Percentiles rank a stretch among this genome's conserved stretches.
Conservation (phyloP, 2,797 vertebrate genomes). For the Calcarius lapponicus region DNA sequence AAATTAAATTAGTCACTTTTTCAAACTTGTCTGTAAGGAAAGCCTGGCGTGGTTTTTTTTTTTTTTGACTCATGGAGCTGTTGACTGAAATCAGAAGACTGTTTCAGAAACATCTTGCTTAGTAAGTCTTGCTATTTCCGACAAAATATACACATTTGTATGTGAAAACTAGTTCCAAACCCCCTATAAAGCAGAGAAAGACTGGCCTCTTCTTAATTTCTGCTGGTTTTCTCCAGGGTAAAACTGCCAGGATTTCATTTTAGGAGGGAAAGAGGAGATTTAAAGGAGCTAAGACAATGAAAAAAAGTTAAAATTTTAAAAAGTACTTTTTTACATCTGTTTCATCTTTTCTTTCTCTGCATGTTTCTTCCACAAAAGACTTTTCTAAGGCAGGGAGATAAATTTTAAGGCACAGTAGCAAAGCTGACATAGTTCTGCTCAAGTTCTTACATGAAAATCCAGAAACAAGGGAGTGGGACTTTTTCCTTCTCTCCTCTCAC, state of each 20-base stretch:
- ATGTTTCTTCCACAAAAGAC: background rate
- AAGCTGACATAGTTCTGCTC: background rate
- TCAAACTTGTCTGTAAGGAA: background rate
- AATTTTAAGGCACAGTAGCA: background rate
- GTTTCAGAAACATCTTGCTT: background rate
- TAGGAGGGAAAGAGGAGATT: background rate
- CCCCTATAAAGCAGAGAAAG: background rate
- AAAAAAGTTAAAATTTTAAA: background rate
- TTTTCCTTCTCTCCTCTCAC: background rate
- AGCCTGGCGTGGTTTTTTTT: fast-evolving
- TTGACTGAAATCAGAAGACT: background rate
- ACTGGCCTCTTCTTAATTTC: background rate
- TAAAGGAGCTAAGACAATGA: background rate
- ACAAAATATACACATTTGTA: background rate
- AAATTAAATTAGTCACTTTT: background rate
- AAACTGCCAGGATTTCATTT: background rate
- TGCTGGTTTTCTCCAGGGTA: background rate
- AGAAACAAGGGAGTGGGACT: background rate
- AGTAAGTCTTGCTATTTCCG: background rate
- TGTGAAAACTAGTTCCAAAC: background rate
- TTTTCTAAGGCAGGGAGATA: background rate
- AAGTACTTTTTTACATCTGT: background rate
- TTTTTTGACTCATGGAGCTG: background rate
- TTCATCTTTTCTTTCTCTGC: background rate
- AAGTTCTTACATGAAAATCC: background rate